phyloP scores from a whole-genome alignment of 2,797 vertebrate species.

The Morelia viridis region DNA sequence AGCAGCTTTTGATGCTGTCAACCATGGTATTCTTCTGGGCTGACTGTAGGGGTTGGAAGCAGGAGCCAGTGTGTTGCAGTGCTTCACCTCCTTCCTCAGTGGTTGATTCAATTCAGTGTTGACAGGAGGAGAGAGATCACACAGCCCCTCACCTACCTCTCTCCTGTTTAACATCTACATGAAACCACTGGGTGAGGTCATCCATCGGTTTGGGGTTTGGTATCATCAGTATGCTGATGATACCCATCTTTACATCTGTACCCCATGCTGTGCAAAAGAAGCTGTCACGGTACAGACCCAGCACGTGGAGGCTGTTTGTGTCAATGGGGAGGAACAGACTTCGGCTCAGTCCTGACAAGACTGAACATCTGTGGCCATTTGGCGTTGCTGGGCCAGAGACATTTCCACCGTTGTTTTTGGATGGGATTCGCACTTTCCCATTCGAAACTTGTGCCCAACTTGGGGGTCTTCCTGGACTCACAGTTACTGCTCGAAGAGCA shows the following conservation, averaged over 20 bases:
- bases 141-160: neutral
- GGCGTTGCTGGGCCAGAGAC: neutral
- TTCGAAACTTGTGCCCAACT: too few species aligned
- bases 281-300: neutral
- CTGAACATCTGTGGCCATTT: neutral
- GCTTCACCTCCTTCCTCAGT: neutral
- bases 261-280: neutral
- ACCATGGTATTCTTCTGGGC: neutral
- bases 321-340: neutral
- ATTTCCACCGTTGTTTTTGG: too few species aligned
- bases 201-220: neutral
- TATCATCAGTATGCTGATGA: neutral
- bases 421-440: too few species aligned
- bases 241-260: neutral
- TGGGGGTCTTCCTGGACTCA: too few species aligned
- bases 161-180: neutral
- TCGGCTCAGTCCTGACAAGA: neutral
- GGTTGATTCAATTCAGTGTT: neutral
- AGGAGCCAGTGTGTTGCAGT: neutral
- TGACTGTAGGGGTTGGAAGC: neutral
- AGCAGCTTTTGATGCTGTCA: neutral
- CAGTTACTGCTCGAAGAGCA: too few species aligned
- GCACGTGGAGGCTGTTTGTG: neutral
- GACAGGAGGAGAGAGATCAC: neutral
- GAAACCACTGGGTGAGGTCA: neutral